A percentile compares a stretch with the other conserved stretches of the same genome.
phyloP scores from a whole-genome alignment of 64 coral and sea anemone genomes.

The Actinia equina region DNA sequence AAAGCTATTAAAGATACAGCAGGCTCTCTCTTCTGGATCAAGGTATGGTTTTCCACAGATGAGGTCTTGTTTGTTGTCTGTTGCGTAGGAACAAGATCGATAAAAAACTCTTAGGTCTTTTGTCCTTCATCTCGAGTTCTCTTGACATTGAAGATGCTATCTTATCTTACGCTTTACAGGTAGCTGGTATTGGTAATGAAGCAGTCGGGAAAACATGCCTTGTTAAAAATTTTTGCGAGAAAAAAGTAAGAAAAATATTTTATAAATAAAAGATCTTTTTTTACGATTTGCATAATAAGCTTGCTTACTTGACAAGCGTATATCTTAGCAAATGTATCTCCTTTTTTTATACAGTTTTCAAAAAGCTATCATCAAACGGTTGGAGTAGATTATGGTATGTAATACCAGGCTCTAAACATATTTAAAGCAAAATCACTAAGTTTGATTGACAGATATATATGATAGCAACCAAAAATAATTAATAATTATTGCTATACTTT shows the following conservation, averaged over 20 bases:
- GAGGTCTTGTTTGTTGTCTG: not conserved
- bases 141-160: not conserved
- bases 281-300: not conserved
- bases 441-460: no score
- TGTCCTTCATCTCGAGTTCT: not conserved
- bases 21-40: slow-evolving; percentile 90
- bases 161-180: slow-evolving; percentile 22
- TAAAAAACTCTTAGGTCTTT: not conserved
- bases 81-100: not conserved
- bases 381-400: slow-evolving; percentile 92
- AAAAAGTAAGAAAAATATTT: slow-evolving; percentile 53
- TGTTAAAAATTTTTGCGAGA: slow-evolving; percentile 90
- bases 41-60: slow-evolving; percentile 31
- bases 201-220: slow-evolving; percentile 87
- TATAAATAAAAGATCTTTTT: not conserved
- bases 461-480: no score
- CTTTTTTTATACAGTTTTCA: slow-evolving; percentile 59
- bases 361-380: slow-evolving; percentile 78
- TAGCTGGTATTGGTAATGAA: slow-evolving; percentile 84
- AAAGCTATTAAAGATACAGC: slow-evolving; percentile 79
- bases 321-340: not conserved
- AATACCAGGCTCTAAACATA: no score
- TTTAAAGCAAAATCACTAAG: no score
- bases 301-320: not conserved
- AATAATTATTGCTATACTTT: not conserved